Conservation (phyloP, 2,888 invertebrate species). For the Eupithecia pulchellata region DNA sequence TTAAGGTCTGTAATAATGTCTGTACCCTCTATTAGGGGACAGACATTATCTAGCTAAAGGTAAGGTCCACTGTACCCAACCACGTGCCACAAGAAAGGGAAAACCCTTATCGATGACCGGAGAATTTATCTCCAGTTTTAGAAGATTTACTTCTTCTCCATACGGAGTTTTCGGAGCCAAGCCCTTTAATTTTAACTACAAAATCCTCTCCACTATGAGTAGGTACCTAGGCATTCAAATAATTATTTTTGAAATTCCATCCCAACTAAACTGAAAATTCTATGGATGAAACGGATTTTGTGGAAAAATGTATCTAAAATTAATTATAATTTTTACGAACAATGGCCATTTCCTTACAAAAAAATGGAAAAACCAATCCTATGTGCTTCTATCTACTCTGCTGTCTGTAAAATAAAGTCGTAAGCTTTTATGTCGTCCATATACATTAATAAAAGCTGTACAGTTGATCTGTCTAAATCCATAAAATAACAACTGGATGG, state of each 20-base stretch:
- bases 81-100: background rate
- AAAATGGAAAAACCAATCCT: background rate
- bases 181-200: background rate
- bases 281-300: background rate
- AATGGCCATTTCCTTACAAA: too few species aligned
- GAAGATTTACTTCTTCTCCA: background rate
- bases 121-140: constrained; percentile 1
- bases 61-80: background rate
- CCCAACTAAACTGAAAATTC: background rate
- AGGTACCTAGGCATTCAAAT: too few species aligned
- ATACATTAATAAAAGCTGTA: background rate
- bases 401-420: background rate
- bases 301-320: too few species aligned
- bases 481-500: background rate
- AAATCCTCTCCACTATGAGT: background rate
- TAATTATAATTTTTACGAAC: too few species aligned
- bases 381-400: background rate
- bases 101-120: background rate
- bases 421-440: constrained; percentile 10
- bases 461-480: constrained; percentile 7
- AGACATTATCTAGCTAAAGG: background rate
- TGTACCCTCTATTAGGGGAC: too few species aligned
- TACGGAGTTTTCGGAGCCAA: background rate
- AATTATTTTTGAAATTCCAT: too few species aligned
- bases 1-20: too few species aligned